Evolutionary conservation across 2,797 vertebrate species (phyloP), one percentile per base, ranked within the genome.

Genomic region (Galagoides demidoff): DNA sequence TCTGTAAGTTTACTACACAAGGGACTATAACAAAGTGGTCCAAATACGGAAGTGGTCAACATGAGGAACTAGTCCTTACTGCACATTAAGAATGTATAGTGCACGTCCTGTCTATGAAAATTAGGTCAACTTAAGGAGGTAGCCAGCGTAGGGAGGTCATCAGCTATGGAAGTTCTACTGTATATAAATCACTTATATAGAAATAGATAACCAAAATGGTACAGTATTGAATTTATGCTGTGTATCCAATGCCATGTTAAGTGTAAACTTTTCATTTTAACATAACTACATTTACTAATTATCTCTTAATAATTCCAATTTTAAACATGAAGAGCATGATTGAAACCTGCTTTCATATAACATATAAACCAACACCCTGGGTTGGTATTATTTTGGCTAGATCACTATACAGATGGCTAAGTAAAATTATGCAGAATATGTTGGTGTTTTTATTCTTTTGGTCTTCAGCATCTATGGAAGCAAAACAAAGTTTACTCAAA

Each of bases 241-340:
- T 55, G 8, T 74, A 52, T 64, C 59, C 82, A 31, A 85, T 57
- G 6, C 1, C 22, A n/a, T 7, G 17, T 57, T 68, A 59, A 5
- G 52, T 7, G 29, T 14, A 49, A 89, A 83, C 1, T n/a, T 95
- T 89, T 76, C 37, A 84, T 81, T 98, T 96, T 91, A 94, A 96
- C 29, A 95, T 81, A 95, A 71, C 12, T 39, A 97, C 92, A 17
- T 85, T 82, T 37, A 97, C 90, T 43, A 73, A 22, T 52, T 45
- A 74, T 63, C 70, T 97, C 45, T 95, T 96, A 97, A 85, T 43
- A 97, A 83, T 92, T 97, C 87, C 91, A 85, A 96, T 94, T 97
- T 98, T 94, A 94, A 94, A 92, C 63, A 90, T 49, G 27, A 81
- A 31, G 29, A 85, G 19, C 19, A 78, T 31, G 8, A 43, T 7